A percentile compares a stretch with the other conserved stretches of the same genome.
Evolutionary conservation across 2,113 vertebrate genomes (phyloP).

Genomic region (Rattus norvegicus): GRCr8 NC_086019.1:10622501-10623000

Average conservation of each 20-base stretch:
- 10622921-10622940: not conserved
- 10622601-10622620: not conserved
- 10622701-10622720: not conserved
- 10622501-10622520: not conserved
- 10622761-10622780: not conserved
- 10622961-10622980: not conserved
- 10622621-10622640: not conserved
- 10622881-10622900: not conserved
- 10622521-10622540: not conserved
- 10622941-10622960: not conserved
- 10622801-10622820: constrained; percentile 38
- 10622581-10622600: not conserved
- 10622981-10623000: not conserved
- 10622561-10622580: not conserved
- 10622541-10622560: constrained; percentile 7
- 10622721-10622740: not conserved
- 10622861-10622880: not conserved
- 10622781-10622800: constrained; percentile 65
- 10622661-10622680: not conserved
- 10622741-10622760: rapidly evolving
- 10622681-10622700: not conserved
- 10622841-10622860: not conserved
- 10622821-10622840: not conserved
- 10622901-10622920: not conserved
- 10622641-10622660: not conserved